Evolutionary conservation across 35 echinoderm and acorn worm genomes (phyloP), one percentile per base, ranked within the genome.

Genomic region (Strongylocentrotus purpuratus): DNA sequence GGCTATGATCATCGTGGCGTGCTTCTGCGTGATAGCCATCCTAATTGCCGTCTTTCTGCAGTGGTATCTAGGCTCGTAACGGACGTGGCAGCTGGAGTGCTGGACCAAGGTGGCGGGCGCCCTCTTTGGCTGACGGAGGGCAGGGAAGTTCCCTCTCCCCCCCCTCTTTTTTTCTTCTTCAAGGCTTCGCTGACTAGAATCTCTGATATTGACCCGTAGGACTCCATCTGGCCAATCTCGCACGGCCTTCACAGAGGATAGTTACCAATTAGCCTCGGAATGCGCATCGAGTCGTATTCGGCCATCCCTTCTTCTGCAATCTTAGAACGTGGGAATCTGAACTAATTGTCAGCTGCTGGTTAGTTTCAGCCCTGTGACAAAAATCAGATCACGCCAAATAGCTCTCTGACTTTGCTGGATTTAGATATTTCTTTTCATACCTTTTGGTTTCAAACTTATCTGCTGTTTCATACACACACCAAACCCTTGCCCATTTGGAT

Each of bases 1-100:
- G 88, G 96, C 96, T 0, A 94, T 95, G 31, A 98, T 99, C 92
- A 96, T 97, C 94, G 87, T 99, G 96, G 89, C 92, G 3, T 95
- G 86, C 18, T 94, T 99, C 46, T 90, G 97, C 86, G 86, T 97
- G 32, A 86, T 95, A 94, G 98, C 98, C 50, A 96, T 98, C 88
- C 35, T 99, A 12, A 95, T 98, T 92, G 98, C 98, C 45, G 85
- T 99, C 32, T 92, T 99, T 59, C 61, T 97, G 20, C 95, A 97
- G 94, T 97, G 95, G 86, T 85, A 96, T 85, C 94, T 97, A 33
- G 96, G 96, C 86, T 97, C 85, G 92, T 96, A 94, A 93, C 90
- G 86, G 87, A 41, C 32, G 31, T 89, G 87, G 87, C 32, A 15
- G 87, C 31, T 41, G 33, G 33, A 89, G 33, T 89, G 87, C 32